Conservation (phyloP, 2,888 invertebrate genomes). For the Ditula angustiorana region DNA sequence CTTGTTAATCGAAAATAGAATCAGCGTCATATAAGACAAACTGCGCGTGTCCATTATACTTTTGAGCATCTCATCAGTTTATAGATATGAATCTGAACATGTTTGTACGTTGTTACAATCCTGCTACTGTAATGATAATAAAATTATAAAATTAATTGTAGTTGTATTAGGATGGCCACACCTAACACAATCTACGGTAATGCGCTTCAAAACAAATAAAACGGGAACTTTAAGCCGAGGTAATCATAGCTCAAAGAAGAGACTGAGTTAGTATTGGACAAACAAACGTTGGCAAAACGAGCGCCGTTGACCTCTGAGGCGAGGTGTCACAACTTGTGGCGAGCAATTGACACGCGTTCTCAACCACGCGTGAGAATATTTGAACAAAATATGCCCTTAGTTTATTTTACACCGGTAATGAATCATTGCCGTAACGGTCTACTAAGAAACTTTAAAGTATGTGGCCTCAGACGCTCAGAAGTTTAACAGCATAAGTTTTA, state of each 20-base stretch:
- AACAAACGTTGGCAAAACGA: slow-evolving; percentile 74
- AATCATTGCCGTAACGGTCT: slow-evolving; percentile 81
- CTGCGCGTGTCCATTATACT: no score
- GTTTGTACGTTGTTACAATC: no score
- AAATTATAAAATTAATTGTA: not conserved
- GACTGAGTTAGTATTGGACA: slow-evolving; percentile 59
- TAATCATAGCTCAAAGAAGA: slow-evolving; percentile 57
- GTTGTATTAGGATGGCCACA: not conserved
- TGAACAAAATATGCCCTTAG: slow-evolving; percentile 76
- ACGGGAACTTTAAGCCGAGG: slow-evolving; percentile 56
- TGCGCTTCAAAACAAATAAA: slow-evolving; percentile 23
- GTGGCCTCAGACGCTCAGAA: slow-evolving; percentile 65
- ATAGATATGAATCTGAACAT: not conserved
- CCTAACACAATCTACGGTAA: not conserved
- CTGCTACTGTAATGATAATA: no score
- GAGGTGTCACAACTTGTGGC: slow-evolving; percentile 78
- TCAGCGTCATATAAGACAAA: no score
- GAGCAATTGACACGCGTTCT: slow-evolving; percentile 73
- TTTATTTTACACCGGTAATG: slow-evolving; percentile 80
- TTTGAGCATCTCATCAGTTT: no score
- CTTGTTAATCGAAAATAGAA: no score
- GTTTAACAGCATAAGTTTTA: no score
- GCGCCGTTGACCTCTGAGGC: slow-evolving; percentile 70
- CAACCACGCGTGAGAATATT: slow-evolving; percentile 81
- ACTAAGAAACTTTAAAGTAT: slow-evolving; percentile 68